A percentile compares a stretch with the other conserved stretches of the same genome.
phyloP scores from a whole-genome alignment of 1,140 invertebrate genomes.

The Tetragonula clypearis region DNA sequence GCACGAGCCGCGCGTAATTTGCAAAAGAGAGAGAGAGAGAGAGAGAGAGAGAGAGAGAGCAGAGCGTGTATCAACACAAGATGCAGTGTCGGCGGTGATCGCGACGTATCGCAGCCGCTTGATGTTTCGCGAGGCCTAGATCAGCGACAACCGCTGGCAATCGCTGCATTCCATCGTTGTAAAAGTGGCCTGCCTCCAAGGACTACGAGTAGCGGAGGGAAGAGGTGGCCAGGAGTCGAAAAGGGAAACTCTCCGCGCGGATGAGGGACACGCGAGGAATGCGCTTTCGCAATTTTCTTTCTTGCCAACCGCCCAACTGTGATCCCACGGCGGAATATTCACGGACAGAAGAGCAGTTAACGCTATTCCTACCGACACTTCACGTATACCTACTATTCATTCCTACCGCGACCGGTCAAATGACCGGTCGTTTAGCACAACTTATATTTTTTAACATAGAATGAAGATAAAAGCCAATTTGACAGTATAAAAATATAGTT shows the following conservation, averaged over 20 bases:
- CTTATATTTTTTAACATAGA: too few relatives aligned
- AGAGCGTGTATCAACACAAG: too few relatives aligned
- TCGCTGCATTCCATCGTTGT: slow-evolving; percentile 66
- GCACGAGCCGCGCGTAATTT: not conserved
- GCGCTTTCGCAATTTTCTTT: slow-evolving; percentile 67
- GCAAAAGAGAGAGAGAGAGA: slow-evolving; percentile 8
- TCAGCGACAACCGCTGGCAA: slow-evolving; percentile 47
- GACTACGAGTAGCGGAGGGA: slow-evolving; percentile 59
- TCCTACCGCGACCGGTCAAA: too few relatives aligned
- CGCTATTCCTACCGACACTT: too few relatives aligned
- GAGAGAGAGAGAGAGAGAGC: too few relatives aligned
- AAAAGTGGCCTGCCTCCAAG: slow-evolving; percentile 61
- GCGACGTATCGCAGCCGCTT: too few relatives aligned
- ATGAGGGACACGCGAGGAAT: slow-evolving; percentile 40
- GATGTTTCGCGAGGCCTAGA: slow-evolving; percentile 43
- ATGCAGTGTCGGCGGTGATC: too few relatives aligned
- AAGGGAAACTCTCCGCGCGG: slow-evolving; percentile 53
- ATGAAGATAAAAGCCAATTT: too few relatives aligned
- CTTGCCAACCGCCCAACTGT: slow-evolving; percentile 37
- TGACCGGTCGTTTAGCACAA: too few relatives aligned
- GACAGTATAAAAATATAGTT: too few relatives aligned
- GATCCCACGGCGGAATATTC: slow-evolving; percentile 11
- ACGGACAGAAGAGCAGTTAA: not conserved
- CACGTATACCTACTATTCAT: too few relatives aligned
- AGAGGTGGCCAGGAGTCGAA: slow-evolving; percentile 56